A percentile compares a stretch with the other conserved stretches of the same genome.
phyloP scores from a whole-genome alignment of 2,797 vertebrate species.

The Fistularia tabacaria region DNA sequence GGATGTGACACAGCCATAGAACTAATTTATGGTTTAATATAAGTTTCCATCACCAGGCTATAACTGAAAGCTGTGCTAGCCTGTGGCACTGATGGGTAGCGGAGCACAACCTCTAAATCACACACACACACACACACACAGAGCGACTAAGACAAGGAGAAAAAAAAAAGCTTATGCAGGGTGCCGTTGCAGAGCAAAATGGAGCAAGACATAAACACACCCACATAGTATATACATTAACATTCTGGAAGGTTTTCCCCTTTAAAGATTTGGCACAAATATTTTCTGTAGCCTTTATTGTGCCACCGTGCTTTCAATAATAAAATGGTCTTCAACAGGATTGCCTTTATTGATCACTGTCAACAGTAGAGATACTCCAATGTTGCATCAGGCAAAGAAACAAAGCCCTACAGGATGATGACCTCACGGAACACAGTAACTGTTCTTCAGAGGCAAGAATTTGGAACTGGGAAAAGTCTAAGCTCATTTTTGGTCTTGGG shows the following conservation, averaged over 20 bases:
- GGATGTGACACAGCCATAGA: conserved; percentile 47
- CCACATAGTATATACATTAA: conserved; percentile 1
- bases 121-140: background rate
- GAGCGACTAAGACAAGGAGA: conserved; percentile 11
- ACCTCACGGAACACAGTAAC: conserved; percentile 10
- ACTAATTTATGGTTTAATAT: conserved; percentile 74
- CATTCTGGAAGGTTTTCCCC: background rate
- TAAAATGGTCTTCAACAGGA: conserved; percentile 21
- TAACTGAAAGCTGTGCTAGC: conserved; percentile 42
- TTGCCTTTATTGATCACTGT: conserved; percentile 33
- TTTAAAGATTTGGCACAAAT: conserved; percentile 1
- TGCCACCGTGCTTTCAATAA: conserved; percentile 14
- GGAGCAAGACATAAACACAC: conserved; percentile 13
- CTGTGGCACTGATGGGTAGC: conserved; percentile 46
- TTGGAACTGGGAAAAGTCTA: too few relatives aligned
- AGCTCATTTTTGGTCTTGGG: too few relatives aligned
- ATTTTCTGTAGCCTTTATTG: background rate
- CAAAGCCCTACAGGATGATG: conserved; percentile 7
- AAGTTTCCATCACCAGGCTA: conserved; percentile 63
- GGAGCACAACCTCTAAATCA: conserved; percentile 42
- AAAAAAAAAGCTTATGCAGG: conserved; percentile 3
- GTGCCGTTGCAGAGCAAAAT: background rate
- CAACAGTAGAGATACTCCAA: conserved; percentile 22
- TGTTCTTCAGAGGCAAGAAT: too few relatives aligned
- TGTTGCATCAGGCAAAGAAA: conserved; percentile 25